Evolutionary conservation across 2,888 invertebrate genomes (phyloP), one percentile per base, ranked within the genome.

Genomic region (Lobophora halterata): DNA sequence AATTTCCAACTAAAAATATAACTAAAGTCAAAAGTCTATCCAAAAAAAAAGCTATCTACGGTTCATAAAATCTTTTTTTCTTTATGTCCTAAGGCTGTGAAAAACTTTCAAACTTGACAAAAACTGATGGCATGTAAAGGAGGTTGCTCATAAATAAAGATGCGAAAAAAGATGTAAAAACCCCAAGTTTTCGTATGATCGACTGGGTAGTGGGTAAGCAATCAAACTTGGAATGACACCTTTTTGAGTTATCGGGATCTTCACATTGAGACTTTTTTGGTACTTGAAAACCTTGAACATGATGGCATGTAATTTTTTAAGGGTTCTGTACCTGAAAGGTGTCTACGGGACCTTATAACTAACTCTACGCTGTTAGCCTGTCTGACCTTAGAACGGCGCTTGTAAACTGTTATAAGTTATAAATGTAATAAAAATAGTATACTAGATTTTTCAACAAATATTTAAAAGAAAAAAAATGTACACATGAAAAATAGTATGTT

Each of bases 61-160:
- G 34, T 31, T 31, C 36, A 43, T 47, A 43, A 39, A 45, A 42
- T 33, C 18, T 21, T 23, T 46, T 28, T 25, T 27, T 23, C 17
- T 19, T 28, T 4, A 13, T 6, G 24, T 30, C 42, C 16, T 14
- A 13, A 17, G 39, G 31, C 36, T 29, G 38, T 24, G 23, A 26
- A 37, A 30, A 44, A 39, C 8, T 19, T 28, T 19, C 13, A 33
- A 39, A 36, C 16, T 31, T 21, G 4, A 2, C 20, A 25, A 43
- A 61, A 61, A 43, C 57, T 61, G 68, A 71, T 77, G 70, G 70
- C 56, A 70, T 73, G 71, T 69, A 71, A 72, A 69, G 62, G 68
- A 70, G 68, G 65, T 43, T 45, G 28, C 68, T 71, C 78, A 78
- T 79, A 80, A 80, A 80, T 79, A 80, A 76, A 72, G 62, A 75